phyloP scores from a whole-genome alignment of 2,888 invertebrate genomes.

The Blomia tropicalis region DNA sequence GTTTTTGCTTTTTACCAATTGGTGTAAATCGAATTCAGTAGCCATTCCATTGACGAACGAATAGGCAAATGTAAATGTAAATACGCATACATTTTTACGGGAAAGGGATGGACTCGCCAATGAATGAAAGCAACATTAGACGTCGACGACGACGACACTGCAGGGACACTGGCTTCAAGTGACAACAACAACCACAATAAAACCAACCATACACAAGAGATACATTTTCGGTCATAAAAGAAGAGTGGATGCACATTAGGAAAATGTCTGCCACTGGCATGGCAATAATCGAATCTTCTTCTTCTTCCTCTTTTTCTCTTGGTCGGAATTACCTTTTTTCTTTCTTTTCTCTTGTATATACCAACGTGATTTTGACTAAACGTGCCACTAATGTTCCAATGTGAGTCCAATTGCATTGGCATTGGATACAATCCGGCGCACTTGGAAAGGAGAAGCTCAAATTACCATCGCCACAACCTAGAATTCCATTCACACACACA shows the following conservation, averaged over 20 bases:
- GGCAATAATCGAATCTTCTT: constrained; percentile 9
- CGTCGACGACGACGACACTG: not conserved
- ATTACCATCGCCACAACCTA: not conserved
- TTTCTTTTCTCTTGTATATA: not conserved
- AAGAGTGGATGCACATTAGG: constrained; percentile 2
- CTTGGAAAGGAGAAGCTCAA: too few relatives aligned
- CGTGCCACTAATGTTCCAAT: constrained; percentile 1
- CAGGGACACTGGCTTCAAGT: not conserved
- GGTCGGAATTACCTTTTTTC: too few relatives aligned
- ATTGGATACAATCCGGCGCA: too few relatives aligned
- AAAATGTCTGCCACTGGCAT: not conserved
- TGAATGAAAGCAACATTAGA: too few relatives aligned
- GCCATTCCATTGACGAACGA: too few relatives aligned
- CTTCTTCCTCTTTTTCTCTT: not conserved
- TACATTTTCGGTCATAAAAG: constrained; percentile 3
- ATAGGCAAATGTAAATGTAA: too few relatives aligned
- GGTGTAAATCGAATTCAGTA: too few relatives aligned
- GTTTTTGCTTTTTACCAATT: not conserved
- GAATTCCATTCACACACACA: not conserved
- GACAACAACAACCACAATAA: not conserved
- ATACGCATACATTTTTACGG: too few relatives aligned
- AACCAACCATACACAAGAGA: constrained; percentile 1
- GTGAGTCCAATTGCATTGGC: not conserved
- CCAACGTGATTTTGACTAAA: constrained; percentile 9
- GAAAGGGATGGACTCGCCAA: too few relatives aligned